A percentile compares a stretch with the other conserved stretches of the same genome.
These are phyloP conservation scores for Romanomermis culicivorax DNA, from an alignment of 2,888 invertebrate genomes.

Conservation along the genomic window DNA sequence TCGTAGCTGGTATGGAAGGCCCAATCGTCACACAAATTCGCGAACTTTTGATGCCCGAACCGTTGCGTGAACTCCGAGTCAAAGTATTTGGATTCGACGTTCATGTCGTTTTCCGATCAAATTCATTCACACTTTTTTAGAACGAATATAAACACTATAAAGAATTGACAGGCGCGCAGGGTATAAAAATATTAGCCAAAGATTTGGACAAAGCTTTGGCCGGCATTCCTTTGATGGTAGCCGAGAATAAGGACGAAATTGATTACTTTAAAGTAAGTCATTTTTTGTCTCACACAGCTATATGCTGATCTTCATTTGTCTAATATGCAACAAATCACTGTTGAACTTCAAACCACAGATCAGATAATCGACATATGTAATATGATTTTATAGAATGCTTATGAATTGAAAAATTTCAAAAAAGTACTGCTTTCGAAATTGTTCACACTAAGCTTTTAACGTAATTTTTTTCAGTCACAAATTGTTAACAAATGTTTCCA, in stretches of 20 bases:
- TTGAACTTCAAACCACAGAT: neutral
- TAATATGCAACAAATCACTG: neutral
- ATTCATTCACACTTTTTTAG: constrained; percentile 19
- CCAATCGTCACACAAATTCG: constrained; percentile 91
- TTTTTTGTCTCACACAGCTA: neutral
- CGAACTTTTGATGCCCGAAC: constrained; percentile 88
- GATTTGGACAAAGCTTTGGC: constrained; percentile 94
- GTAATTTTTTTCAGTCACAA: too few species aligned
- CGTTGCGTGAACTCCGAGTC: constrained; percentile 83
- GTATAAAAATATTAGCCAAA: constrained; percentile 92
- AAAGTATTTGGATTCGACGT: constrained; percentile 42
- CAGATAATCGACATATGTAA: too few species aligned
- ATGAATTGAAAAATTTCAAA: too few species aligned
- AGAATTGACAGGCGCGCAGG: constrained; percentile 83
- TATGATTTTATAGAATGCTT: too few species aligned
- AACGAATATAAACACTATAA: constrained; percentile 65
- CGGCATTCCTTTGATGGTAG: constrained; percentile 68
- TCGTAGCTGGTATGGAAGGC: constrained; percentile 90
- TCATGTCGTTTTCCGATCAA: neutral
- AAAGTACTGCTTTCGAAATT: too few species aligned
- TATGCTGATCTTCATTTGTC: too few species aligned
- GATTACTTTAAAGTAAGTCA: constrained; percentile 51
- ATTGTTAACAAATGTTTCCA: too few species aligned
- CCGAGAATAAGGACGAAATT: constrained; percentile 76
- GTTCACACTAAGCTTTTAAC: too few species aligned